Evolutionary conservation across 1,140 invertebrate genomes (phyloP), one percentile per base, ranked within the genome.

Genomic region (Lordiphosa stackelbergi): DNA sequence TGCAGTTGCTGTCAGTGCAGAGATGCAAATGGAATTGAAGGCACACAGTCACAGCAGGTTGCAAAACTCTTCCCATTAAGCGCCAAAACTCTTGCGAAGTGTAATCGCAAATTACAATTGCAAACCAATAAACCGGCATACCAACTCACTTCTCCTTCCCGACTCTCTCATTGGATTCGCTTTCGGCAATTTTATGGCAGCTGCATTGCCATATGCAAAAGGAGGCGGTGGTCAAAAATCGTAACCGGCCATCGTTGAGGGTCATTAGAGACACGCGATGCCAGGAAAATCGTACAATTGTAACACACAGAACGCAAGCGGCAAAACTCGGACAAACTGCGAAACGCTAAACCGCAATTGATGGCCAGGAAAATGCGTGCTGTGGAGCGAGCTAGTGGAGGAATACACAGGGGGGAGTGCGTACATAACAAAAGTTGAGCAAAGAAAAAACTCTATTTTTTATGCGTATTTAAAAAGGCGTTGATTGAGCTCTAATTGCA

Each of bases 181-280:
- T 22, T 24, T 28, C 46, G 48, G 64, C 54, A 68, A 66, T 68
- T 68, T 66, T 68, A 68, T 59, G 64, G 66, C 64, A 59, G 64
- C 64, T 68, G 64, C 64, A 68, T 55, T 68, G 45, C 64, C 53
- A 68, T 68, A 66, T 68, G 64, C 53, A 68, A 59, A 59, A 53
- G 48, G 55, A 68, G 64, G 63, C 64, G 64, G 64, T 68, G 64
- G 41, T 55, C 63, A 64, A 28, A 66, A 66, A 68, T 68, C 53
- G 55, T 46, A 59, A 47, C 36, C 64, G 64, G 51, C 46, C 54
- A 52, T 65, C 45, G 64, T 59, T 54, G 64, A 43, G 64, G 64
- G 64, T 68, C 64, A 68, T 68, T 68, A 68, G 64, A 46, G 64
- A 66, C 63, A 68, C 64, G 63, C 64, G 54, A 68, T 68, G 63